Conservation (phyloP, 1,140 invertebrate genomes). For the Plutomurus gul region DNA sequence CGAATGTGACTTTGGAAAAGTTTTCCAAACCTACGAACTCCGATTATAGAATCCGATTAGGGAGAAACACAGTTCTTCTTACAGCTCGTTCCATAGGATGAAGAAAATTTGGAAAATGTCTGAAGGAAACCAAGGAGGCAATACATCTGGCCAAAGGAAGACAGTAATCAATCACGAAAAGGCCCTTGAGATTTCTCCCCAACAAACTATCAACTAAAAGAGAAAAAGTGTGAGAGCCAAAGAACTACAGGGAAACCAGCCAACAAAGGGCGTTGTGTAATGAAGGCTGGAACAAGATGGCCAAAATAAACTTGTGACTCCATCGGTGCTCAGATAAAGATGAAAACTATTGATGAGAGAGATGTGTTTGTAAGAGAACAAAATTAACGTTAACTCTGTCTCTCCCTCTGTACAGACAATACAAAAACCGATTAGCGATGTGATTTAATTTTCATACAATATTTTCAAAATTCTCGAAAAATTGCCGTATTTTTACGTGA, state of each 20-base stretch:
- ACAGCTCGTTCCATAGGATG: neutral
- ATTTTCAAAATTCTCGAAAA: no score
- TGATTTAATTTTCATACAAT: no score
- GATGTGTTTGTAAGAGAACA: no score
- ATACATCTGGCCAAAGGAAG: constrained; percentile 25
- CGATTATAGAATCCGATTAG: no score
- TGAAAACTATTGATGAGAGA: neutral
- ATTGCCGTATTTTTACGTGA: no score
- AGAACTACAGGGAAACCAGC: neutral
- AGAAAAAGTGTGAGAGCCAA: constrained; percentile 10
- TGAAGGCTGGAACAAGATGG: neutral
- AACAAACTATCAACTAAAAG: constrained; percentile 2
- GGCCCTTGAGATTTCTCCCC: constrained; percentile 31
- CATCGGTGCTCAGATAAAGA: neutral
- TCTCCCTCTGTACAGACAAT: no score
- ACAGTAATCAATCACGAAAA: constrained; percentile 34
- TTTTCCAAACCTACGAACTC: no score
- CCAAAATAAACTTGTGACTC: neutral
- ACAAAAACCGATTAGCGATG: no score
- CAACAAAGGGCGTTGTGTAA: constrained; percentile 11
- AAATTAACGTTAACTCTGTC: no score
- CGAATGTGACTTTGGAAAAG: no score
- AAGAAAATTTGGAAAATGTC: neutral
- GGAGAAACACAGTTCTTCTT: neutral
- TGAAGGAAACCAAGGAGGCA: constrained; percentile 3